Evolutionary conservation across 2,113 vertebrate genomes (phyloP).

Genomic region (Lathamus discolor): DNA sequence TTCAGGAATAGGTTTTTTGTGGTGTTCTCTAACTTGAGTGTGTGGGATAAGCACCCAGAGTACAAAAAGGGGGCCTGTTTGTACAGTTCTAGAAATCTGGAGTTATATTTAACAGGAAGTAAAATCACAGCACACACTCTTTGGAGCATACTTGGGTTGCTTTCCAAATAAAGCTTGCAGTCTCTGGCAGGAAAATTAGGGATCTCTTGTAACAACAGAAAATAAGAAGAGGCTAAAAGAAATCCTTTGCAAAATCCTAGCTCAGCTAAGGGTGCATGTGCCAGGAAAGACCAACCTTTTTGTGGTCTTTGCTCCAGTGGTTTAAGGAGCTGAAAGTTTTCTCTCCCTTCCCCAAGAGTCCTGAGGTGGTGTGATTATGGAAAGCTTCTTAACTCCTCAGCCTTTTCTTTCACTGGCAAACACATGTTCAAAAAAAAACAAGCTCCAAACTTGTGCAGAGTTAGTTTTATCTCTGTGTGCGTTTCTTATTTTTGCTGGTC

Average conservation of each 20-base stretch:
- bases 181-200: slow-evolving; percentile 18
- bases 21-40: background rate
- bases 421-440: background rate
- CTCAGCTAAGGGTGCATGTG: background rate
- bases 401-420: background rate
- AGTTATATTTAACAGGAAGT: slow-evolving; percentile 35
- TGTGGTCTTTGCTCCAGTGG: background rate
- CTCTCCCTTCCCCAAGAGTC: background rate
- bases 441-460: background rate
- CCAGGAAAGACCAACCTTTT: background rate
- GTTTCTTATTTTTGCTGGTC: background rate
- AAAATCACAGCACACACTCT: background rate
- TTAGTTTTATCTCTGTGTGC: background rate
- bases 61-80: background rate
- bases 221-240: slow-evolving; percentile 8
- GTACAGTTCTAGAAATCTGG: slow-evolving; percentile 1
- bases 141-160: background rate
- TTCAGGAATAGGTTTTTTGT: background rate
- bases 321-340: background rate
- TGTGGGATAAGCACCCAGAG: background rate
- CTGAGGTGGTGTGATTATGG: background rate
- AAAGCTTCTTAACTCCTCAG: slow-evolving; percentile 6
- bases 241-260: slow-evolving; percentile 17
- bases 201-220: slow-evolving; percentile 18
- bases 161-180: slow-evolving; percentile 32